Evolutionary conservation across 2,888 invertebrate genomes (phyloP).

Genomic region (Lepidochrysops patricia): DNA sequence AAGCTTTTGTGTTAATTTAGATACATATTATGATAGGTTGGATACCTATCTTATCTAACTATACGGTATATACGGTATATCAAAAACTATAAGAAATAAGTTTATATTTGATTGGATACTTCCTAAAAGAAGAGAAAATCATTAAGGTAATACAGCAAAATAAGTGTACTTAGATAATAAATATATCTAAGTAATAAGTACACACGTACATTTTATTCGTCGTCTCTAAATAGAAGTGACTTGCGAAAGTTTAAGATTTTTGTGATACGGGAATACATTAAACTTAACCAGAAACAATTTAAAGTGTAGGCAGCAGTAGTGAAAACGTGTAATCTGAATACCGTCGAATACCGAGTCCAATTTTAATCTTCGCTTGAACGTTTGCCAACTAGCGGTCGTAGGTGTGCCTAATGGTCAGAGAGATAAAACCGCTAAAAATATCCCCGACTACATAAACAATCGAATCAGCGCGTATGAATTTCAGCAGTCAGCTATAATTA

Average conservation of each 20-base stretch:
- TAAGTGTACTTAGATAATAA: no score
- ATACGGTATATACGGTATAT: no score
- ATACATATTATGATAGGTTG: no score
- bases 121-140: no score
- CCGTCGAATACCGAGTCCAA: slow-evolving; percentile 38
- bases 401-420: slow-evolving; percentile 62
- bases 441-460: slow-evolving; percentile 62
- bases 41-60: no score
- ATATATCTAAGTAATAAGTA: no score
- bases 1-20: not conserved
- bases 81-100: no score
- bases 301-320: not conserved
- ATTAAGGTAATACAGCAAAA: no score
- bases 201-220: no score
- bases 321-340: slow-evolving; percentile 17
- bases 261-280: not conserved
- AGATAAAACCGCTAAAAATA: slow-evolving; percentile 70
- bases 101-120: no score
- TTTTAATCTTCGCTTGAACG: slow-evolving; percentile 66
- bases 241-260: no score
- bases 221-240: no score
- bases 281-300: not conserved
- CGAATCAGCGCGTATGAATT: slow-evolving; percentile 24
- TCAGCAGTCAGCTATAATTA: slow-evolving; percentile 13
- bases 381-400: slow-evolving; percentile 55